A percentile compares a stretch with the other conserved stretches of the same genome.
phyloP scores from a whole-genome alignment of 2,888 invertebrate species.

The Drosophila mettleri region DNA sequence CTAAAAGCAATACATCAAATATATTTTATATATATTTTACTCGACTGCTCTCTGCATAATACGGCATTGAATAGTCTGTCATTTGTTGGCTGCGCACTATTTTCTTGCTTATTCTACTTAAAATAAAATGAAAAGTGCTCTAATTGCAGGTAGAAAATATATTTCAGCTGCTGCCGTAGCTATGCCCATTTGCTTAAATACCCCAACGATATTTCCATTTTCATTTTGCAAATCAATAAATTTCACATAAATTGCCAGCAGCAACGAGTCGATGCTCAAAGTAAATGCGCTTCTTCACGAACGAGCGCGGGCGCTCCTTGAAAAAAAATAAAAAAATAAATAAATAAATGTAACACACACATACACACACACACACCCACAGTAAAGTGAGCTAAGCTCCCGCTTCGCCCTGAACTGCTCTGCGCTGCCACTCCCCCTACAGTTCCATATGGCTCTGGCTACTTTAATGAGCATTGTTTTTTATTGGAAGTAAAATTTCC shows the following conservation, averaged over 20 bases:
- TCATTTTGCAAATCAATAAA: constrained; percentile 70
- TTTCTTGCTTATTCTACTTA: constrained; percentile 23
- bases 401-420: too few relatives aligned
- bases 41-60: background rate
- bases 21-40: background rate
- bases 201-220: constrained; percentile 49
- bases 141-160: constrained; percentile 48
- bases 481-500: constrained; percentile 61
- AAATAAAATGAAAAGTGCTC: constrained; percentile 58
- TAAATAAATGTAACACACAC: too few relatives aligned
- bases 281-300: constrained; percentile 67
- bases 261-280: constrained; percentile 55
- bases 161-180: background rate
- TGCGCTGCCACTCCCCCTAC: background rate
- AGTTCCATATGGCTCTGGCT: constrained; percentile 20
- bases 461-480: constrained; percentile 46
- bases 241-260: constrained; percentile 63
- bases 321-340: too few relatives aligned
- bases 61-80: constrained; percentile 9
- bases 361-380: too few relatives aligned
- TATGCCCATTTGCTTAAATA: constrained; percentile 14
- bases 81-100: background rate
- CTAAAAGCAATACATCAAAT: too few relatives aligned
- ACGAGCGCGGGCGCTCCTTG: constrained; percentile 72
- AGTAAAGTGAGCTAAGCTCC: constrained; percentile 7